Evolutionary conservation across 2,888 invertebrate genomes (phyloP).

Genomic region (Bembecia ichneumoniformis): DNA sequence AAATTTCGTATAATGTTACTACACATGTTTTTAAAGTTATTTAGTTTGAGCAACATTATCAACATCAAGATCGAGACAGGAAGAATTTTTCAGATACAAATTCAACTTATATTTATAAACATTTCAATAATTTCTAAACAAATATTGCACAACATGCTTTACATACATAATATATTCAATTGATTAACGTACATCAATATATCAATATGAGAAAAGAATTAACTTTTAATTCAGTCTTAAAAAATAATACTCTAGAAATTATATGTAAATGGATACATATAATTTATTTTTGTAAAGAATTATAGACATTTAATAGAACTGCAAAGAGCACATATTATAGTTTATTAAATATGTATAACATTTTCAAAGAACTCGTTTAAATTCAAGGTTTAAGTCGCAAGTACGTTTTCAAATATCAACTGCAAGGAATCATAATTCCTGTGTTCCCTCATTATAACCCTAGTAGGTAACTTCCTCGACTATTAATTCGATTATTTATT

Average conservation of each 20-base stretch:
- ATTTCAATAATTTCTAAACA: constrained; percentile 12
- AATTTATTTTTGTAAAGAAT: constrained; percentile 2
- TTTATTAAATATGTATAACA: constrained; percentile 10
- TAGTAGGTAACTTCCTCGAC: no score
- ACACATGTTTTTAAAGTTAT: constrained; percentile 55
- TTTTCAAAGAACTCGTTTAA: constrained; percentile 14
- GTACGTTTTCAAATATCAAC: no score
- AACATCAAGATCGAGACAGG: constrained; percentile 41
- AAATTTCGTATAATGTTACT: constrained; percentile 59
- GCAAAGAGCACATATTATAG: constrained; percentile 26
- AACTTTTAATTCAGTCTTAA: constrained; percentile 18
- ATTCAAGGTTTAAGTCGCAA: no score
- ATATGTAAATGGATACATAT: not conserved
- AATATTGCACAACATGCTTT: not conserved
- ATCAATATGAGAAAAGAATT: constrained; percentile 5
- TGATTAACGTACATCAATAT: not conserved
- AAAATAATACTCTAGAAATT: constrained; percentile 10
- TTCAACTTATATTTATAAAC: constrained; percentile 14
- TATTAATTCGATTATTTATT: no score
- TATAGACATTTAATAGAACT: constrained; percentile 21
- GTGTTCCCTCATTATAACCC: no score
- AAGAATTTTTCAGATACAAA: constrained; percentile 18
- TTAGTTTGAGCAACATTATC: constrained; percentile 64
- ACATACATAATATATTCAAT: not conserved
- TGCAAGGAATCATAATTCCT: no score